Percentiles rank a stretch among this genome's conserved stretches.
Conservation (phyloP, 2,888 invertebrate genomes). For the Exephanes ischioxanthus region DNA sequence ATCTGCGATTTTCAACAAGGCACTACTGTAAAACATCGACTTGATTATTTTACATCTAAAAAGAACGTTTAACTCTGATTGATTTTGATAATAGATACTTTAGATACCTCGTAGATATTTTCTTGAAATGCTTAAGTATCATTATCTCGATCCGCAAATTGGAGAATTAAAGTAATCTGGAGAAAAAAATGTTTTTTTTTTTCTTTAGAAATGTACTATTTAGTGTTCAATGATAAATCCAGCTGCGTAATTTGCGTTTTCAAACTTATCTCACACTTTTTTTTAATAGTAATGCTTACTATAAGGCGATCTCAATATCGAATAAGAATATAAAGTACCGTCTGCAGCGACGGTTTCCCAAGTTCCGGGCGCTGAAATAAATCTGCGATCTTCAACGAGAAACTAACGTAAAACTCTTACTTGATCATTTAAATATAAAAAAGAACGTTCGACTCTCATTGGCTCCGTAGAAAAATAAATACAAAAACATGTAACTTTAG, state of each 20-base stretch:
- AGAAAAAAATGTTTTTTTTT: neutral
- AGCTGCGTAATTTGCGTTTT: too few species aligned
- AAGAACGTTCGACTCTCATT: neutral
- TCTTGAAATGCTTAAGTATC: neutral
- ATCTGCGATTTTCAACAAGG: too few species aligned
- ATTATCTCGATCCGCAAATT: neutral
- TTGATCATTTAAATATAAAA: neutral
- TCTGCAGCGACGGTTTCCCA: neutral
- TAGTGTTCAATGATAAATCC: constrained; percentile 17
- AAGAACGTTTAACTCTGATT: too few species aligned
- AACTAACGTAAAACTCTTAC: constrained; percentile 14
- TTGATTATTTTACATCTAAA: too few species aligned
- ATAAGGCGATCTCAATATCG: neutral
- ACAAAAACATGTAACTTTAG: neutral
- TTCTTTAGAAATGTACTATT: neutral
- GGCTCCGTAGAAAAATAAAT: neutral
- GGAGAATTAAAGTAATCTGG: neutral
- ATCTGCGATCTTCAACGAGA: neutral
- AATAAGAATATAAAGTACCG: neutral
- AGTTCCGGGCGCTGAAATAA: neutral
- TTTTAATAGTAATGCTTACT: constrained; percentile 1
- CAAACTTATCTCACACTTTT: neutral
- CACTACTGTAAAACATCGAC: neutral
- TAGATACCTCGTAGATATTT: neutral
- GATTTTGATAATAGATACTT: too few species aligned